Base-by-base conservation (phyloP, 2,113 vertebrate species). In the Alaudala cheleensis region DNA sequence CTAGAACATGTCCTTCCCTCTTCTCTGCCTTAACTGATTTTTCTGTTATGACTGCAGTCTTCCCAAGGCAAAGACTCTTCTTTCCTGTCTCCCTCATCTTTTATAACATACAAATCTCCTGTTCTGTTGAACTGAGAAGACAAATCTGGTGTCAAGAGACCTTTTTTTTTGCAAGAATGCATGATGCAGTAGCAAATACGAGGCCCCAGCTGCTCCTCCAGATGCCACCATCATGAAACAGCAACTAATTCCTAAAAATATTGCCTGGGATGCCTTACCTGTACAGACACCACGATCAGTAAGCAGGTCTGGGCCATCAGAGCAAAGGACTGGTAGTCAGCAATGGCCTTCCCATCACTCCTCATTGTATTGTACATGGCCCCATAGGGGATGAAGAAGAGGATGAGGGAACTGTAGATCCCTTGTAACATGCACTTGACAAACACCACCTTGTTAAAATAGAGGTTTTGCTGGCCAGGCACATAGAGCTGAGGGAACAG, bases 251-350 rank as follows among this genome's bases (percentile, higher is more conserved):
- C 37, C 49, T 66, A 39, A 61, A 81, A 83, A 6, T 18, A 29
- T 47, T 60, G 24, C 9, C 25, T 47, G 10, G 18, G 6, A 47
- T 88, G 12, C 25, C 94, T 96, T 87, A 99, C 99, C 98, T 99
- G 99, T 42, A 98, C 83, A 53, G 97, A 99, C 67, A 99, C 98
- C 23, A 98, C 98, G 1, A 98, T 93, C 57, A 99, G 97, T 86
- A 99, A 97, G 90, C 98, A 98, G 22, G 99, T 99, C 97, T 99
- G 99, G 3, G 98, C 98, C 90, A 99, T 89, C 66, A 99, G 72
- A 37, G 99, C 99, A 29, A 99, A 99, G 50, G 99, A 99, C 97
- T 99, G 99, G 96, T 98, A 99, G 97, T 99, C 98, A 1, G 98
- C 98, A 28, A 99, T 97, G 61, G 99, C 98, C 86, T 98, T 99